A percentile compares a stretch with the other conserved stretches of the same genome.
Conservation (phyloP, 2,797 vertebrate genomes). For the Sternotherus odoratus region DNA sequence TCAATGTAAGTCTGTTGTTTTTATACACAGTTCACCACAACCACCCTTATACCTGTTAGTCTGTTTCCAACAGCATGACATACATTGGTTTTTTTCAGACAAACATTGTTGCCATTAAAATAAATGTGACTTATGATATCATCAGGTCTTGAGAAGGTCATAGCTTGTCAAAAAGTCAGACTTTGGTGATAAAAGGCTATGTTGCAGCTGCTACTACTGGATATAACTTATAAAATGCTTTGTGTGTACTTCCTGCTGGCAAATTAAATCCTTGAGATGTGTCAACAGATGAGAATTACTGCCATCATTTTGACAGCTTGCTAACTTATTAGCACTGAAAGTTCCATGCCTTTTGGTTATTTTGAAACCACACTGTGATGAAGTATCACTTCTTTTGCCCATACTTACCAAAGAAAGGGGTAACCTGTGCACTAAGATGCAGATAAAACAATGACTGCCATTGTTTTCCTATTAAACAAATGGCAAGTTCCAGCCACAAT, state of each 20-base stretch:
- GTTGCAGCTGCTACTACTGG: constrained; percentile 1
- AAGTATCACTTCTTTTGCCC: neutral
- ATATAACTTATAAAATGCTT: constrained; percentile 3
- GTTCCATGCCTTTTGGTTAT: neutral
- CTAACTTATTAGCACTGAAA: neutral
- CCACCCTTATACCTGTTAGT: rapidly evolving
- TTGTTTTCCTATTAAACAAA: neutral
- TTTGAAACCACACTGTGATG: neutral
- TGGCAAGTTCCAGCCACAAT: neutral
- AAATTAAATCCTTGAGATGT: constrained; percentile 17
- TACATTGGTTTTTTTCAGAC: constrained; percentile 19
- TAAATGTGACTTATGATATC: neutral
- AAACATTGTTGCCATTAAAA: neutral
- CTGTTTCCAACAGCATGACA: neutral
- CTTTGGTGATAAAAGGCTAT: neutral
- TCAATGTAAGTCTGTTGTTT: neutral
- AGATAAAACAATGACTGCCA: neutral
- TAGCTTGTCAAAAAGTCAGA: constrained; percentile 16
- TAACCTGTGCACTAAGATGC: neutral
- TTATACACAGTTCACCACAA: neutral
- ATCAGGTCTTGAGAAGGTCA: neutral
- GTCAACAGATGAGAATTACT: neutral
- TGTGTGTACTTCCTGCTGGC: neutral
- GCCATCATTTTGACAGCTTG: neutral
- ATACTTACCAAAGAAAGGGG: neutral